phyloP scores from a whole-genome alignment of 2,113 vertebrate genomes.

The Ophiodon elongatus region DNA sequence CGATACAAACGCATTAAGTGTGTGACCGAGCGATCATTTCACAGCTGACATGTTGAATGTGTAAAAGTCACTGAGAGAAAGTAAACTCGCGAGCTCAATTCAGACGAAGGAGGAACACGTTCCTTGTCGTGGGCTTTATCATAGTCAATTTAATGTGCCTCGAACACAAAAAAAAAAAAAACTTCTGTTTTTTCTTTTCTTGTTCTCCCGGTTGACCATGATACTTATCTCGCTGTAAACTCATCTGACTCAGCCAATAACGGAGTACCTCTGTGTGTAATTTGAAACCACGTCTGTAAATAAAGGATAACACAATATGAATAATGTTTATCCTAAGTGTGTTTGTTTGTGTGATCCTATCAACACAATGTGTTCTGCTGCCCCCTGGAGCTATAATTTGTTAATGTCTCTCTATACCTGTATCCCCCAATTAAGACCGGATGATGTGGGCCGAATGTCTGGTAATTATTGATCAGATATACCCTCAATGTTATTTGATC shows the following conservation, averaged over 20 bases:
- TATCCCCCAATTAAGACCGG: neutral
- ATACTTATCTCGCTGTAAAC: neutral
- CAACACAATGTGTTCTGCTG: conserved; percentile 49
- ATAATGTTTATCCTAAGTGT: neutral
- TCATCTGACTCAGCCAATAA: neutral
- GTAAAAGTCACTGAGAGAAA: neutral
- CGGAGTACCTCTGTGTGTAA: neutral
- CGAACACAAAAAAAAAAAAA: neutral
- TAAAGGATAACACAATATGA: neutral
- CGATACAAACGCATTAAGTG: too few relatives aligned
- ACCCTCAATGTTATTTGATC: neutral
- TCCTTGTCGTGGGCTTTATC: neutral
- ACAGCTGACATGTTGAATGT: neutral
- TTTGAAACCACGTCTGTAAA: neutral
- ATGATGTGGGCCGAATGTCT: neutral
- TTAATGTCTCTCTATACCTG: neutral
- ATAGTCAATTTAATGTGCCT: neutral
- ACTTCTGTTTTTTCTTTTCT: neutral
- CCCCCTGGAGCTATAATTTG: conserved; percentile 56
- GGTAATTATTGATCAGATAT: neutral
- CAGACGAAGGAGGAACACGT: neutral
- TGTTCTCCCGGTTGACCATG: neutral
- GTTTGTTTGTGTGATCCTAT: neutral
- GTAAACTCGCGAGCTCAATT: neutral
- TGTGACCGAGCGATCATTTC: too few relatives aligned